Base-by-base conservation (phyloP, 2,113 vertebrate genomes). In the Xenus cinereus region DNA sequence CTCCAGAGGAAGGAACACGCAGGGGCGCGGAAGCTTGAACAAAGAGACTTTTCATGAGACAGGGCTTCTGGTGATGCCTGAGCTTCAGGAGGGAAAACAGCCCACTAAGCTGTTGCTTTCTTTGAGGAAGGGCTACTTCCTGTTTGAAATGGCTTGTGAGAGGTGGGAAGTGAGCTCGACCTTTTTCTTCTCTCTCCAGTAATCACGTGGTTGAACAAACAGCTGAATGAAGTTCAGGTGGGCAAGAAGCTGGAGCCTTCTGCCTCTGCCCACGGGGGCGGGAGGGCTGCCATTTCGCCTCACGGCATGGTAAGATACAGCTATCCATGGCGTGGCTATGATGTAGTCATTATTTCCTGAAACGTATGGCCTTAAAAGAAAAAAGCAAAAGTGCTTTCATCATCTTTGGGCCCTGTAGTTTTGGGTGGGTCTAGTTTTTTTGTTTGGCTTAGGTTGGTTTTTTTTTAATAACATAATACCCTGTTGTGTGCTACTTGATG, bases 131-230 rank as follows among this genome's bases (percentile, higher is more conserved):
- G 51, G 48, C 57, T 64, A 4, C 21, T 39, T 43, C 10, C 54
- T 15, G 2, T 37, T 82, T 59, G 54, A 45, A 60, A 37, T 30
- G 50, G 24, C 32, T 54, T 32, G 19, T 24, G 8, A 41, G 45
- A 81, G 24, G 16, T 6, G 41, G 62, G 51, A 92, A 26, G 53
- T 17, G 51, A 66, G 50, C n/a, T 21, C 59, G 68, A 71, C 35
- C 9, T 53, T 45, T 72, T 33, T 57, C 84, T 83, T 37, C 32
- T 90, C 54, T 87, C 78, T 60, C 43, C 97, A 99, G 99, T 99
- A 54, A 99, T 99, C 95, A 98, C 97, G 0, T 99, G 99, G 99
- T 95, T 99, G 41, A 99, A 99, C 96, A 99, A 99, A 96, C 99
- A 99, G 95, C 97, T 99, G 43, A 99, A 99, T 98, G 99, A 99